Base-by-base conservation (phyloP, 2,888 invertebrate species). In the Crossocerus cetratus region DNA sequence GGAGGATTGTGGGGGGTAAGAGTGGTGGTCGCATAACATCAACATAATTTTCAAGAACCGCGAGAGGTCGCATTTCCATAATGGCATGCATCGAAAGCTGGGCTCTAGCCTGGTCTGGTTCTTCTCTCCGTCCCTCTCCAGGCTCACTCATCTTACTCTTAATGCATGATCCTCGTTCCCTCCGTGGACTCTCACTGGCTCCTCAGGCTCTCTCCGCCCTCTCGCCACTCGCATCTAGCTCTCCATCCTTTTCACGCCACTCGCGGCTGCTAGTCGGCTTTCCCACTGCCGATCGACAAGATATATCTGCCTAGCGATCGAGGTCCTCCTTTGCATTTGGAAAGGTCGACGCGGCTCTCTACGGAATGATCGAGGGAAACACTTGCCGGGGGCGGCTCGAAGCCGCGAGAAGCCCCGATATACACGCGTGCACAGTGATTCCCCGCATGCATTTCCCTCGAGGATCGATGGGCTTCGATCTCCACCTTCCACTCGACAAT, bases 51-150 rank as follows among this genome's bases (percentile, higher is more conserved):
- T 83, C 81, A 83, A 83, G 84, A 87, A 81, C 79, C 82, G 85
- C 80, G 85, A 84, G 86, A 86, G 86, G 84, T 83, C 83, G 72
- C 85, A 87, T 87, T 87, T 84, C 82, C 87, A 87, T 87, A 87
- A 87, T 87, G 84, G 81, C 82, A 87, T 87, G 87, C 87, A 87
- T 87, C 86, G 87, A 87, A 87, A 84, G 83, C 84, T 75, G 71
- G 74, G 71, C 56, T 69, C 69, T 80, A 55, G 68, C 59, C 67
- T 70, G 72, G 76, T 73, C 69, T 69, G 76, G 74, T 68, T 72
- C 60, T 67, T 61, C 66, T 69, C 62, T 67, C 57, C 32, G 44
- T 66, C 63, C 69, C 66, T 69, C 58, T 54, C 49, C 64, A 18
- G 65, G 45, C 53, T 60, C 43, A 56, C 49, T 49, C 57, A 16